Base-by-base conservation (phyloP, 2,888 invertebrate species). In the Bembecia ichneumoniformis region DNA sequence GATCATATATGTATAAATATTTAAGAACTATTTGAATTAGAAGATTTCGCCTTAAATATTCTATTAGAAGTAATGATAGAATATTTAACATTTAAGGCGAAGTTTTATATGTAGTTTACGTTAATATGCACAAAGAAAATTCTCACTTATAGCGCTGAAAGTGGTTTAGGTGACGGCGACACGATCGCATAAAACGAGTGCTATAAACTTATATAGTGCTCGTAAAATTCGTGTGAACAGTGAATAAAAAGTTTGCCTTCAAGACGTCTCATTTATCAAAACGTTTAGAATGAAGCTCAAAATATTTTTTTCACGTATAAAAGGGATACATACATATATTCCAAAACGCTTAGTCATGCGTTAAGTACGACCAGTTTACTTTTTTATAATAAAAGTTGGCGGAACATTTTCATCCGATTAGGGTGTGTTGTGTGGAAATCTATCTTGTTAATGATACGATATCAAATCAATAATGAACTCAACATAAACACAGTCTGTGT, bases 251-350 rank as follows among this genome's bases (percentile, higher is more conserved):
- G 44, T 15, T 51, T 43, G 49, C 47, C 45, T 48, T 50, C 47
- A 15, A 43, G 17, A 49, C 15, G 35, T 15, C 50, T 66, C 68
- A 53, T 66, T 63, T 62, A 63, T 64, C 67, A 63, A 58, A 56
- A 13, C 54, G 49, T 54, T 55, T 50, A 56, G 52, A 68, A 66
- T 57, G 49, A 55, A 51, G 53, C 54, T 58, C 58, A 58, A 54
- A 52, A 58, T 58, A 65, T 66, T 64, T 64, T 64, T 67, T 64
- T 63, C 52, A 54, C 51, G 55, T 54, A 54, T 47, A 52, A 60
- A 52, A 55, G 53, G 58, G 2, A 40, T 11, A n/a, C 2, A 40
- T 40, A 5, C 11, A n/a, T n/a, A n/a, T n/a, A n/a, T 40, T 40
- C 40, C 5, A 13, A 14, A 40, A 40, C 14, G 14, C n/a, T 40